Evolutionary conservation across 1,140 invertebrate genomes (phyloP), one percentile per base, ranked within the genome.

Genomic region (Listronotus bonariensis): DNA sequence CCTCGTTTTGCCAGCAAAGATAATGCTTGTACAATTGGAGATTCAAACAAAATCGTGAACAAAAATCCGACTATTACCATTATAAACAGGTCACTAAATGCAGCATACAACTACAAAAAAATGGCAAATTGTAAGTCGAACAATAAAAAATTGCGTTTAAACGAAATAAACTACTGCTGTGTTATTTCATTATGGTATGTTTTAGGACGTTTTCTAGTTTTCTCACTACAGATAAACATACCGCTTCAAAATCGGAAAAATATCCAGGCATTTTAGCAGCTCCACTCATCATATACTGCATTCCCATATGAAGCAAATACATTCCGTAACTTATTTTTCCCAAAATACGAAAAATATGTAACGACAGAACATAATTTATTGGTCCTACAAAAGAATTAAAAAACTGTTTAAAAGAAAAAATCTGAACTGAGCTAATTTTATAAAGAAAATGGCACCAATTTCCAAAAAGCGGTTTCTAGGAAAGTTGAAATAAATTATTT

Each of bases 311-410:
- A 26, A 26, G 20, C 20, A 26, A 26, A 26, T 26, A 26, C 20
- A 26, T 26, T 26, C 20, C 20, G 20, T 26, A 26, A 26, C 20
- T 26, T 3, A 26, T 26, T 26, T 26, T 26, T 26, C 20, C 20
- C 20, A 1, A 26, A 26, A 26, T 3, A 26, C 20, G 2, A 5
- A 26, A 26, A 26, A 26, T 26, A 12, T 71, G 58, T 18, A 61
- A 46, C 0, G 71, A 73, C 11, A 72, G 54, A 31, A 72, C 38
- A 38, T 46, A 59, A 46, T 72, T 71, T n/a, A 72, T 64, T 40
- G 69, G 67, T 2, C 69, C 71, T 72, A 34, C n/a, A 51, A 17
- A 26, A 38, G 11, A 54, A 7, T n/a, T n/a, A 41, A 36, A 54
- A 34, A 54, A 54, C n/a, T n/a, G n/a, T n/a, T n/a, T n/a, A n/a